These are phyloP conservation scores for Parus major DNA, from an alignment of 2,113 vertebrate species.

Conservation along the genomic window DNA sequence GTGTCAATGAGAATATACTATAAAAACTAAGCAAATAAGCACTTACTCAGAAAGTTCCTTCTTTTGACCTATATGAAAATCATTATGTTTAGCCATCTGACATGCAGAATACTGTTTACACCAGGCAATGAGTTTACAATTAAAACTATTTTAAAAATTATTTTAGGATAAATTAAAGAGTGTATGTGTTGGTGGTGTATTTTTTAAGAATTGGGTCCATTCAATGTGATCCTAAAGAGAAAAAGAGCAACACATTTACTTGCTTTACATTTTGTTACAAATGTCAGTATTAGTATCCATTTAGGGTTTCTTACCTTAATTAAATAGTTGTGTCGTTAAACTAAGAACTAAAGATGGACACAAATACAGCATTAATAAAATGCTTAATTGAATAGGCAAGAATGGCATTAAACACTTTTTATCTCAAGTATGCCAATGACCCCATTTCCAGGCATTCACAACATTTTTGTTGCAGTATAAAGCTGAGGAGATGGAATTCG, in stretches of 20 bases:
- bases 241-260: background rate
- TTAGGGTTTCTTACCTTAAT: background rate
- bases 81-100: background rate
- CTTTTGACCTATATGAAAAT: background rate
- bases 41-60: background rate
- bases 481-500: background rate
- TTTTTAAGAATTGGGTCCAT: background rate
- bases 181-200: background rate
- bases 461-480: background rate
- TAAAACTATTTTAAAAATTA: background rate
- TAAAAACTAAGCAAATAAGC: background rate
- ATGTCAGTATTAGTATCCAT: slow-evolving; percentile 65
- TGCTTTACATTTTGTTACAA: background rate
- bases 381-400: background rate
- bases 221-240: background rate
- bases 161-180: background rate
- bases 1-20: background rate
- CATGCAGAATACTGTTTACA: slow-evolving; percentile 8
- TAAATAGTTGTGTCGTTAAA: background rate
- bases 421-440: background rate
- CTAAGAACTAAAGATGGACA: background rate
- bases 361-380: background rate
- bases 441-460: background rate
- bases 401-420: background rate
- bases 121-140: slow-evolving; percentile 9